Conservation (phyloP, 2,888 invertebrate species). For the Torymus aiolomorphi region DNA sequence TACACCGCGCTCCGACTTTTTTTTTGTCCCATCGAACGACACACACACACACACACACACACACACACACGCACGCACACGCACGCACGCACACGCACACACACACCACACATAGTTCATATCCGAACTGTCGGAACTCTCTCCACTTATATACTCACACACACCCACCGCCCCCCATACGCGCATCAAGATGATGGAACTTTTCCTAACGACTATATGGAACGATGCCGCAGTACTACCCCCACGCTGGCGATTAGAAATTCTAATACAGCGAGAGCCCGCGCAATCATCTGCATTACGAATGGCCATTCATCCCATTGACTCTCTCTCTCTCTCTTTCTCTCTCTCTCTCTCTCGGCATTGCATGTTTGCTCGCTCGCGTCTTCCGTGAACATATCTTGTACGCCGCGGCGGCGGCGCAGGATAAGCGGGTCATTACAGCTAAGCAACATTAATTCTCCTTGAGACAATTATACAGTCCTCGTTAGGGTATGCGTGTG, state of each 20-base stretch:
- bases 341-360: neutral
- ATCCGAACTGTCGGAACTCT: no score
- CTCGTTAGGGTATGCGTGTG: neutral
- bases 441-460: slow-evolving; percentile 40
- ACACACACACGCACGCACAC: no score
- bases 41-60: no score
- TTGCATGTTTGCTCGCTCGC: neutral
- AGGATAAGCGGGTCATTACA: slow-evolving; percentile 41
- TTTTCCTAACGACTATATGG: no score
- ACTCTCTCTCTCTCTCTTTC: neutral
- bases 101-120: no score
- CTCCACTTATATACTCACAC: no score
- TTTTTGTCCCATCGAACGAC: no score
- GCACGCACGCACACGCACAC: no score
- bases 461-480: slow-evolving; percentile 32
- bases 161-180: no score
- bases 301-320: neutral
- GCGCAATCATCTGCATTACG: slow-evolving; percentile 7
- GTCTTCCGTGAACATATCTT: slow-evolving; percentile 17
- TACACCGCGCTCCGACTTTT: no score
- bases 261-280: neutral
- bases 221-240: no score
- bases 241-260: neutral
- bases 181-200: no score
- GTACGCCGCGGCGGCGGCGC: neutral